Evolutionary conservation across 2,113 vertebrate species (phyloP), one percentile per base, ranked within the genome.

Genomic region (Silurus glanis): DNA sequence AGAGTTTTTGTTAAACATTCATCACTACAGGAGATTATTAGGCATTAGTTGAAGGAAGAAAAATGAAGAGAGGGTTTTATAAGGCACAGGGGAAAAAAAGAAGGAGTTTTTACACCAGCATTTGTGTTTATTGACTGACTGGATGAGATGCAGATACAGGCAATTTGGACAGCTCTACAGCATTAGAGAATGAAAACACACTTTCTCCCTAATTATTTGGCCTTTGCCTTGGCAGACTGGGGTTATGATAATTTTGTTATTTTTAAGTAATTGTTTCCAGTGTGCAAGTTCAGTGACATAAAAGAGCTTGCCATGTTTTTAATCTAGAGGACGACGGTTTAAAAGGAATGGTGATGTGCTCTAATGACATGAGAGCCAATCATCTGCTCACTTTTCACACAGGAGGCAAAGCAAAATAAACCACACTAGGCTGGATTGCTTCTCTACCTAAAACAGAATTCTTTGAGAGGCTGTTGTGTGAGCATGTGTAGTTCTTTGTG

Each of bases 231-330:
- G 87, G 88, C 89, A 90, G 87, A 89, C 82, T 88, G 69, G 67
- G 86, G 88, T 93, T 92, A 90, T 92, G 87, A 90, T 94, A 90
- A 93, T 90, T 89, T 86, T 89, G 91, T 87, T 89, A 90, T 90
- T 90, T 92, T 92, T 91, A 85, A 88, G 85, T 92, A 92, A 91
- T 91, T 91, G 91, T 92, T 93, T 90, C 90, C 86, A 92, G 90
- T 92, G 87, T 84, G 89, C 88, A 87, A 91, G 87, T 87, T 90
- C 85, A 91, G 85, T 86, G 86, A 89, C 88, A 89, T 90, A 91
- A 93, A 91, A 88, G 80, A 72, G 80, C 80, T 75, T 87, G 85
- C 90, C 86, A 88, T 91, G 80, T 72, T 83, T 88, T 94, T 90
- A 92, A 89, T 94, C 92, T 92, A 85, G 64, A 83, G 61, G 86